These are phyloP conservation scores for Sesamia inferens DNA, from an alignment of 2,888 invertebrate species.

Conservation along the genomic window DNA sequence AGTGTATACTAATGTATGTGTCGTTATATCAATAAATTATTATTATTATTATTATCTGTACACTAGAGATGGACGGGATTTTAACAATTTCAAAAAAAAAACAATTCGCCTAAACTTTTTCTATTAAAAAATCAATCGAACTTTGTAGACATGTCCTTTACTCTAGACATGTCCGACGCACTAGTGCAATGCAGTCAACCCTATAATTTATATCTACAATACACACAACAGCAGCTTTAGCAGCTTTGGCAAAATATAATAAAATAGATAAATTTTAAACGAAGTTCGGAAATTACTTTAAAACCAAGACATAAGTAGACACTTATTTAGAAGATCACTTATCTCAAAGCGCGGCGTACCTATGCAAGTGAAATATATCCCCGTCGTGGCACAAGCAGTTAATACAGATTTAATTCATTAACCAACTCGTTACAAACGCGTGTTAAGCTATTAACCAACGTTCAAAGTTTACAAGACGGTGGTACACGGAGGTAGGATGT, in stretches of 20 bases:
- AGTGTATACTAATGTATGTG: too few species aligned
- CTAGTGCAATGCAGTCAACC: background rate
- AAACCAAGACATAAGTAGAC: conserved; percentile 32
- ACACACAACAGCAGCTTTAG: background rate
- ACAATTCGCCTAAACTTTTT: too few species aligned
- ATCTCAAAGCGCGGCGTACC: conserved; percentile 46
- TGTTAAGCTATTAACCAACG: conserved; percentile 79
- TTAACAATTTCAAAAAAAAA: too few species aligned
- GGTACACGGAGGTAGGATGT: conserved; percentile 53
- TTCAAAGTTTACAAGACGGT: conserved; percentile 77
- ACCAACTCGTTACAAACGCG: conserved; percentile 81
- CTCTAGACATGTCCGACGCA: too few species aligned
- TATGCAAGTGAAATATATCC: conserved; percentile 54
- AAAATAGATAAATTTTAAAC: conserved; percentile 15
- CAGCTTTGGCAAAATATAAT: background rate
- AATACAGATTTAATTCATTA: conserved; percentile 84
- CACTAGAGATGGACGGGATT: too few species aligned
- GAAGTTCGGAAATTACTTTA: conserved; percentile 31
- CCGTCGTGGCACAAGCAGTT: conserved; percentile 64
- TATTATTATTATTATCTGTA: too few species aligned
- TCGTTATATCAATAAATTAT: too few species aligned
- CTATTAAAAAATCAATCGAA: too few species aligned
- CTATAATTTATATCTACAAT: background rate
- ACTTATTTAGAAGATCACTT: conserved; percentile 47
- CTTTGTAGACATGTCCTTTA: too few species aligned